phyloP scores from a whole-genome alignment of 2,113 vertebrate genomes.

The Scatophagus argus region DNA sequence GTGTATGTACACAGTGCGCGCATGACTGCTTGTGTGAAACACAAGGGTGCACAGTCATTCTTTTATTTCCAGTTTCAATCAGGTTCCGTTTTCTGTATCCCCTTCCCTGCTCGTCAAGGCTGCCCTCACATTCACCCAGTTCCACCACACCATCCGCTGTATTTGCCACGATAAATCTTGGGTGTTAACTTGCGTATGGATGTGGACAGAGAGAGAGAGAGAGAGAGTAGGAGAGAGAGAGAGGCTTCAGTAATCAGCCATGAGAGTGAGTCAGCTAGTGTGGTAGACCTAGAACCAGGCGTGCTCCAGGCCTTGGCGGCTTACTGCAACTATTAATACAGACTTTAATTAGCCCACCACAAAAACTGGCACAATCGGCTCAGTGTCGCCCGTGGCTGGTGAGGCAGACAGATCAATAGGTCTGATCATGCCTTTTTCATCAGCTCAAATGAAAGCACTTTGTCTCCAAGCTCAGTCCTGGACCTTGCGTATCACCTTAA shows the following conservation, averaged over 20 bases:
- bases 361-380: conserved; percentile 78
- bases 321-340: conserved; percentile 83
- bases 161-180: conserved; percentile 64
- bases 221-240: conserved; percentile 18
- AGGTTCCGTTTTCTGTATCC: conserved; percentile 50
- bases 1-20: background rate
- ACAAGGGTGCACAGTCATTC: conserved; percentile 47
- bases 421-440: conserved; percentile 84
- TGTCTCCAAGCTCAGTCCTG: conserved; percentile 74
- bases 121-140: conserved; percentile 55
- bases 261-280: conserved; percentile 63
- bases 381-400: conserved; percentile 77
- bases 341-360: conserved; percentile 82
- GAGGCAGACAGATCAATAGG: conserved; percentile 81
- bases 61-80: conserved; percentile 72
- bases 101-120: conserved; percentile 11
- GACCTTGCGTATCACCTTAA: conserved; percentile 74
- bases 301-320: conserved; percentile 59
- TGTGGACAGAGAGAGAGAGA: conserved; percentile 7
- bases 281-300: conserved; percentile 51
- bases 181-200: conserved; percentile 37
- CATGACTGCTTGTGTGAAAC: conserved; percentile 33
- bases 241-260: conserved; percentile 62
- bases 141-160: conserved; percentile 37
- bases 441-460: conserved; percentile 85